Evolutionary conservation across 2,113 vertebrate species (phyloP).

Genomic region (Harpagus bidentatus): DNA sequence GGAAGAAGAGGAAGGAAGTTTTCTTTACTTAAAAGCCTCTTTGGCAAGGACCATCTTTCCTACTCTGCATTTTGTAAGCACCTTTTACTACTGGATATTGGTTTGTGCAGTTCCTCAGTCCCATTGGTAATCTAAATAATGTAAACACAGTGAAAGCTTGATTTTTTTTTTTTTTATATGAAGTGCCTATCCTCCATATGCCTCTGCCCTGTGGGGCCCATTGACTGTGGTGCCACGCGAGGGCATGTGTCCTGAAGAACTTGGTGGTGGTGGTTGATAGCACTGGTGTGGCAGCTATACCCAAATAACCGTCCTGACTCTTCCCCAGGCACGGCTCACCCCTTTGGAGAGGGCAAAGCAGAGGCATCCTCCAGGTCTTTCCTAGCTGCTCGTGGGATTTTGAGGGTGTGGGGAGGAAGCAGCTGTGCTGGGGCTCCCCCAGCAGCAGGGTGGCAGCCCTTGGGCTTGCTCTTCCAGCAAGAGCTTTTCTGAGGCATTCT

Average conservation of each 20-base stretch:
- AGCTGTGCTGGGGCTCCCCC: neutral
- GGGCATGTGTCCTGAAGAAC: neutral
- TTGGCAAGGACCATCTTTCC: neutral
- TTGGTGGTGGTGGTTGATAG: neutral
- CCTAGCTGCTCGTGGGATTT: neutral
- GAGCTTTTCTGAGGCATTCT: neutral
- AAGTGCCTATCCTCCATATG: neutral
- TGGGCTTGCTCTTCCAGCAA: neutral
- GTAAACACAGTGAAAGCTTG: neutral
- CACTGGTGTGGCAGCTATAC: fast-evolving
- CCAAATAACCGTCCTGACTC: fast-evolving
- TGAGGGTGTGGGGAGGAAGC: neutral
- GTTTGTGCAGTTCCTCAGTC: neutral
- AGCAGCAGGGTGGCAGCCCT: neutral
- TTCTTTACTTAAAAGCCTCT: neutral
- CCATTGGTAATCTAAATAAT: neutral
- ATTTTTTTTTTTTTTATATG: neutral
- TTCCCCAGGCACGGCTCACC: fast-evolving
- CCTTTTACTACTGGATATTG: neutral
- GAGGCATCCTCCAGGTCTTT: neutral
- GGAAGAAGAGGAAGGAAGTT: neutral
- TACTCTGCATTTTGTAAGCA: neutral
- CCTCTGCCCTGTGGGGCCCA: fast-evolving
- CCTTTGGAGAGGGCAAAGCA: neutral
- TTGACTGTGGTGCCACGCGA: fast-evolving